Evolutionary conservation across 2,888 invertebrate species (phyloP).

Genomic region (Nysson spinosus): DNA sequence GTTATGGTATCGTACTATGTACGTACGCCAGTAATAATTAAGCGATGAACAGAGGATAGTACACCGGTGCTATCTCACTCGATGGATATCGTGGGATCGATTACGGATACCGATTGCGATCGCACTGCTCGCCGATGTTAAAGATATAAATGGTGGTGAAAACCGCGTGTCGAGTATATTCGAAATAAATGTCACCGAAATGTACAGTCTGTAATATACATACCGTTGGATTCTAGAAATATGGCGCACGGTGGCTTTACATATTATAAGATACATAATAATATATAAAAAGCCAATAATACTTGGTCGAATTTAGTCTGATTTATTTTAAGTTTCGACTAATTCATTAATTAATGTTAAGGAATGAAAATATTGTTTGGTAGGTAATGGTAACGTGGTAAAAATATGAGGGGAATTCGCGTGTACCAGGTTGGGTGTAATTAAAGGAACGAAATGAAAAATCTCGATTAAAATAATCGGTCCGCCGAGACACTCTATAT

Average conservation of each 20-base stretch:
- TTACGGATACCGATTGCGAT: conserved; percentile 37
- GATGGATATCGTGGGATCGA: conserved; percentile 45
- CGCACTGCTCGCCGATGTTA: conserved; percentile 7
- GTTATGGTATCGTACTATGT: conserved; percentile 55
- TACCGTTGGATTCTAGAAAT: too few relatives aligned
- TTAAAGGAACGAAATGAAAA: conserved; percentile 31
- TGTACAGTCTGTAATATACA: too few relatives aligned
- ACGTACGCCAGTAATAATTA: conserved; percentile 66
- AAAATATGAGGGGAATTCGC: conserved; percentile 16
- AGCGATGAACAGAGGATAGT: conserved; percentile 66
- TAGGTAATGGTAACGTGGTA: neutral
- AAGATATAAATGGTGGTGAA: neutral
- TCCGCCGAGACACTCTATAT: conserved; percentile 29
- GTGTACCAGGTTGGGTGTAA: conserved; percentile 10
- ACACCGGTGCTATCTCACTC: conserved; percentile 1
- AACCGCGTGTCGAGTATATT: neutral
- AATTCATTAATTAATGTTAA: too few relatives aligned
- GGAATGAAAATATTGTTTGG: too few relatives aligned
- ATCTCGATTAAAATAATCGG: conserved; percentile 35
- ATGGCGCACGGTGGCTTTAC: too few relatives aligned
- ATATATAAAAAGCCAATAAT: too few relatives aligned
- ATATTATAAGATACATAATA: too few relatives aligned
- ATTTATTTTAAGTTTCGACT: too few relatives aligned
- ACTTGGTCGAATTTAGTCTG: too few relatives aligned
- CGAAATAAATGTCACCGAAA: neutral